Evolutionary conservation across 2,113 vertebrate species (phyloP).

Genomic region (Otolemur garnettii): DNA sequence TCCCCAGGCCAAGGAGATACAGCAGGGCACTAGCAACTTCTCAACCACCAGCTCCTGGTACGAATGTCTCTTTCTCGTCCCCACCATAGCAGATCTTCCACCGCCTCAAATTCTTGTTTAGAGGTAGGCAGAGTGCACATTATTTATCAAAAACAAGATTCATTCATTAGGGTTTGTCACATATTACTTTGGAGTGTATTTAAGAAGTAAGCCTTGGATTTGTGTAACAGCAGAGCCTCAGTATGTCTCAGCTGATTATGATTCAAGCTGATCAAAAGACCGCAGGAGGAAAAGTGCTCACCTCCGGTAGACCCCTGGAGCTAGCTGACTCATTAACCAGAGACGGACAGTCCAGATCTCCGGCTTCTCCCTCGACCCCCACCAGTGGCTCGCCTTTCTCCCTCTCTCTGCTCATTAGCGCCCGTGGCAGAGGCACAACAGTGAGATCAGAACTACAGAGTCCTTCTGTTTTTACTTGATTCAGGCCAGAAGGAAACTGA

Average conservation of each 20-base stretch:
- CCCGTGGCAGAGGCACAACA: background rate
- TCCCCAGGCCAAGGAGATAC: background rate
- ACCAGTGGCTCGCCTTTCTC: background rate
- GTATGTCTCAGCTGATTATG: conserved; percentile 42
- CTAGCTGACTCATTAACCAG: conserved; percentile 69
- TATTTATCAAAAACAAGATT: conserved; percentile 76
- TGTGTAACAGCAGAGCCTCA: background rate
- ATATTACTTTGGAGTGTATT: conserved; percentile 69
- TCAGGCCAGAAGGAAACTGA: conserved; percentile 48
- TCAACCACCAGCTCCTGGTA: background rate
- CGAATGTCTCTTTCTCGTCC: background rate
- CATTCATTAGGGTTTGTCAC: conserved; percentile 62
- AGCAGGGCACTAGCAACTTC: fast-evolving
- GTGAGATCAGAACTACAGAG: conserved; percentile 24
- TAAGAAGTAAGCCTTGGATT: conserved; percentile 52
- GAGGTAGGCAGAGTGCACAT: conserved; percentile 43
- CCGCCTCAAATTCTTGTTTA: conserved; percentile 46
- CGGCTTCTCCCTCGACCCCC: background rate
- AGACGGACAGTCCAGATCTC: background rate
- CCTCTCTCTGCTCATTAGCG: conserved; percentile 72
- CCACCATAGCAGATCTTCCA: conserved; percentile 17
- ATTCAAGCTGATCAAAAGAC: conserved; percentile 75
- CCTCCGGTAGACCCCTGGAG: conserved; percentile 66
- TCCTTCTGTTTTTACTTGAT: background rate
- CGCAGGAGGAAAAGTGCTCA: conserved; percentile 44